Evolutionary conservation across 2,797 vertebrate genomes (phyloP), one percentile per base, ranked within the genome.

Genomic region (Melanotaenia maccullochi): DNA sequence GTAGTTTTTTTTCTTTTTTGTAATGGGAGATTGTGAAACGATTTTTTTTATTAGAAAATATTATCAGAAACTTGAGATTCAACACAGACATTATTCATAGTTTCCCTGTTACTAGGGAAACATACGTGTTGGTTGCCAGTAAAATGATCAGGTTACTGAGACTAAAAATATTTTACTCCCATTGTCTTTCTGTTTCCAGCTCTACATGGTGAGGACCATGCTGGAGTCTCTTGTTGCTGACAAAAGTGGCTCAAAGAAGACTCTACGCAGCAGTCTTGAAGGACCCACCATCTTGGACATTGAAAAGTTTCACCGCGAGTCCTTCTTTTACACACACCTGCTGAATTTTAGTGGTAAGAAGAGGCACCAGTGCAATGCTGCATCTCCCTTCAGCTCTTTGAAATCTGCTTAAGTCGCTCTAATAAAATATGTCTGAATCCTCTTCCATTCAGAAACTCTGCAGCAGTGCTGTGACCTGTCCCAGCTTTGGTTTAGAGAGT

Each of bases 151-250:
- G 42, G 12, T 11, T 6, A 22, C 33, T 24, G 25, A 28, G 5
- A 36, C 9, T 9, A 11, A 2, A 11, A 36, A 11, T 2, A 11
- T 36, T 11, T 36, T 36, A 36, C 35, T 11, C 13, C 13, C 38
- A 8, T 14, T n/a, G 5, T 49, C 5, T 49, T 20, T 22, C 16
- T 22, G 47, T 47, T 47, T 9, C 35, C 38, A 99, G 98, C 97
- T 99, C 79, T 99, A 99, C 92, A 99, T 99, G 98, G 97, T 99
- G 94, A 96, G 98, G 94, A 99, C 98, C 56, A 99, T 99, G 98
- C 94, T 99, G 92, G 98, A 99, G 95, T 99, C 97, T 69, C 97
- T 99, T 79, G 92, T 99, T 79, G 98, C 98, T 51, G 98, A 99
- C 78, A 99, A 99, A 94, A 99, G 98, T 76, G 98, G 97, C 85